Evolutionary conservation across 2,888 invertebrate species (phyloP).

Genomic region (Morinoia aosen): DNA sequence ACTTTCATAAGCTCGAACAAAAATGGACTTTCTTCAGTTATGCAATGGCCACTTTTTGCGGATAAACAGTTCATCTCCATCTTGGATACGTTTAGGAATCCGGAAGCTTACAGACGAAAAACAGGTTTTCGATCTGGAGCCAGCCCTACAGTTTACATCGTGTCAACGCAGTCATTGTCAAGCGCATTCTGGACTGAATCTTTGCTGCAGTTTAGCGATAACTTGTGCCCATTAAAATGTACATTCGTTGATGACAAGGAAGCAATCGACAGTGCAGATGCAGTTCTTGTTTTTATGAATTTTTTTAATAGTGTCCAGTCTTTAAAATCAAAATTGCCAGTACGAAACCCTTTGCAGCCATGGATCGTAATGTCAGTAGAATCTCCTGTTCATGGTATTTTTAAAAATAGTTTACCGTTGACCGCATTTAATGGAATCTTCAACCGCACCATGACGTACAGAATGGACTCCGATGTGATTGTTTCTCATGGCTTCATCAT

Average conservation of each 20-base stretch:
- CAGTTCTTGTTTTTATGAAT: conserved; percentile 57
- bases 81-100: conserved; percentile 14
- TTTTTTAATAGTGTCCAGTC: not conserved
- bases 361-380: conserved; percentile 60
- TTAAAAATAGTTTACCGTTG: not conserved
- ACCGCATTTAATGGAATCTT: not conserved
- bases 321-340: not conserved
- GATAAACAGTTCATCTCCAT: not conserved
- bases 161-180: not conserved
- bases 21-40: not conserved
- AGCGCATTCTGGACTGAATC: conserved; percentile 6
- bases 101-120: not conserved
- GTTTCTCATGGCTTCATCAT: conserved; percentile 57
- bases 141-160: not conserved
- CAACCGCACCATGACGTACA: conserved; percentile 58
- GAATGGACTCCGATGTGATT: conserved; percentile 53
- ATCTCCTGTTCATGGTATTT: not conserved
- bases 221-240: conserved; percentile 36
- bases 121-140: conserved; percentile 15
- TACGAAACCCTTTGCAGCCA: conserved; percentile 57
- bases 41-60: not conserved
- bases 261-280: conserved; percentile 51
- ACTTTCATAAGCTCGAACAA: not conserved
- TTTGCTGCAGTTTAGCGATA: conserved; percentile 5
- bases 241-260: not conserved